Conservation (phyloP, 2,113 vertebrate species). For the Sturnus vulgaris region DNA sequence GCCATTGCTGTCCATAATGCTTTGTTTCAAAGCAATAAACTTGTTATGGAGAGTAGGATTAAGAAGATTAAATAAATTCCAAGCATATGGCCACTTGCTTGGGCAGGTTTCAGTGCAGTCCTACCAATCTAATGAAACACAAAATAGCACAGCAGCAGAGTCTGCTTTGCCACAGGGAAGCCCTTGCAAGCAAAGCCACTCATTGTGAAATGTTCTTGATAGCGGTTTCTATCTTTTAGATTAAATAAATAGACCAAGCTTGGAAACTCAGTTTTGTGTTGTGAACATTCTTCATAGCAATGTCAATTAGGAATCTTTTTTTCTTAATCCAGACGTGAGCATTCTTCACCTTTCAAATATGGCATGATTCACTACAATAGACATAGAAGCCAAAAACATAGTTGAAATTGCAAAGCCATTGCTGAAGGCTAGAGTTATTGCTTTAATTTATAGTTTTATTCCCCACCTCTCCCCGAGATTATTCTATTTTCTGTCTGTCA, state of each 20-base stretch:
- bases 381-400: background rate
- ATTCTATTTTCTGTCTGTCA: background rate
- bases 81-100: conserved; percentile 17
- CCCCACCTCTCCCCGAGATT: background rate
- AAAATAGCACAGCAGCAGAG: background rate
- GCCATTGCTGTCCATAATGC: background rate
- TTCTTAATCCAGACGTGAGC: background rate
- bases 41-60: background rate
- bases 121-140: background rate
- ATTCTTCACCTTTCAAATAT: background rate
- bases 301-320: background rate
- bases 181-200: background rate
- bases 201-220: background rate
- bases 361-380: background rate
- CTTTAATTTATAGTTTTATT: background rate
- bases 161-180: background rate
- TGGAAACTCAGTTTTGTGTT: background rate
- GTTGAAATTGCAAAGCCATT: background rate
- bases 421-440: background rate
- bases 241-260: background rate
- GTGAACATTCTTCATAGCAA: background rate
- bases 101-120: conserved; percentile 12
- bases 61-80: conserved; percentile 24
- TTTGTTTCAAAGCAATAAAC: conserved; percentile 9
- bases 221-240: background rate